Base-by-base conservation (phyloP, 2,113 vertebrate genomes). In the Cinclus cinclus region DNA sequence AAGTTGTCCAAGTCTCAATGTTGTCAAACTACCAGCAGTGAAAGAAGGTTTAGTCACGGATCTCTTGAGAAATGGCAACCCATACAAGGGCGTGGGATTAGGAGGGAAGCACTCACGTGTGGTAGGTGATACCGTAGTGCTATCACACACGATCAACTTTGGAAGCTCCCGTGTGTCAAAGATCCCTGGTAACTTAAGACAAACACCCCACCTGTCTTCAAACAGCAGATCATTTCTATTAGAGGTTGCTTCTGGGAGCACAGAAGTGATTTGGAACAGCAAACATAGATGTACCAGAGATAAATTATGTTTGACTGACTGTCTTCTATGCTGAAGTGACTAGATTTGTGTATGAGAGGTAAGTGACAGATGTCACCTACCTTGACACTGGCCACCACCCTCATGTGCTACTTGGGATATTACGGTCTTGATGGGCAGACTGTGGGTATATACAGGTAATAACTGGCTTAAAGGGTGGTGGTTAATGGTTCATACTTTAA, bases 1-100 rank as follows among this genome's bases (percentile, higher is more conserved):
- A 73, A 49, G 8, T 56, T 6, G 9, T 59, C 37, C 52, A 58
- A 53, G n/a, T 15, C 22, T 83, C 42, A 42, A n/a, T 80, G 27
- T 63, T 13, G 4, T 67, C 46, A 58, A 46, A 70, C 33, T 49
- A 24, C 35, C 47, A 71, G 47, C 50, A 75, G 41, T 37, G 19
- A 56, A 84, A 76, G 63, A 79, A 65, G 37, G 25, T 2, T 78
- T 64, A 92, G 65, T 73, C 67, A 69, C 1, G 2, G 31, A 33
- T 65, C n/a, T 80, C 79, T 83, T 92, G 67, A 83, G 82, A 92
- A 90, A 88, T 80, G 22, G 42, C 62, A 69, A 21, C 18, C 23
- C 11, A 5, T 65, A 3, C 11, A 60, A 68, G 24, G 35, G 8
- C 2, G 7, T 25, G 35, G 35, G 47, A 78, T 35, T 14, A 60